Conservation (phyloP, 2,113 vertebrate species). For the Emydocephalus ijimae region DNA sequence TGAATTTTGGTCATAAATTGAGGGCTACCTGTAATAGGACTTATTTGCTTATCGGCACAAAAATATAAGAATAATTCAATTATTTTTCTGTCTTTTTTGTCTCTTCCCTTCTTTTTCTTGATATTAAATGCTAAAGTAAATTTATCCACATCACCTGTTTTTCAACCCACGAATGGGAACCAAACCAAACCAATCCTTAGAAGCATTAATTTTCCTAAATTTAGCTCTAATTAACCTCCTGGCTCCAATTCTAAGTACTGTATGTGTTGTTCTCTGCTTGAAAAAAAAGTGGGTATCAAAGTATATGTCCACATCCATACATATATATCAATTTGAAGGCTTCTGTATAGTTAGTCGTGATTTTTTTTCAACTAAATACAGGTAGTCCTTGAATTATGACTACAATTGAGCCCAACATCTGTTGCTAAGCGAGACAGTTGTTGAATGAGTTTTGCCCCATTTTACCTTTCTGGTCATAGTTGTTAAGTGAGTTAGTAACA, state of each 20-base stretch:
- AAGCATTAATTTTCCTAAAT: not conserved
- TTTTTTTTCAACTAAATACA: not conserved
- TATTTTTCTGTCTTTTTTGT: not conserved
- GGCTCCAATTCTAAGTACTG: not conserved
- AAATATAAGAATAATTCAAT: not conserved
- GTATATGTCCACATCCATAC: accelerated
- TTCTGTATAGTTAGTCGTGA: not conserved
- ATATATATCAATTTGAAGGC: not conserved
- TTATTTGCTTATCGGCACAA: not conserved
- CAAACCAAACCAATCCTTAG: not conserved
- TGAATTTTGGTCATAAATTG: not conserved
- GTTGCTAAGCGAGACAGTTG: not conserved
- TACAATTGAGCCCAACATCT: not conserved
- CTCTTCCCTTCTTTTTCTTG: no score
- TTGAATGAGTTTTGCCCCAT: not conserved
- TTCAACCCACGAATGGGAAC: not conserved
- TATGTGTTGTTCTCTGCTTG: not conserved
- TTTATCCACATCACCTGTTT: not conserved
- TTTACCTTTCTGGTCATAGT: no score
- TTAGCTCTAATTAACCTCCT: not conserved
- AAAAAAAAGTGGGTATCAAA: not conserved
- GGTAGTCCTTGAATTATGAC: not conserved
- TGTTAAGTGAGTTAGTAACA: not conserved
- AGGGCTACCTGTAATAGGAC: not conserved
- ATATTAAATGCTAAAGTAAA: not conserved